These are phyloP conservation scores for Archocentrus centrarchus DNA, from an alignment of 2,113 vertebrate species.

Conservation along the genomic window DNA sequence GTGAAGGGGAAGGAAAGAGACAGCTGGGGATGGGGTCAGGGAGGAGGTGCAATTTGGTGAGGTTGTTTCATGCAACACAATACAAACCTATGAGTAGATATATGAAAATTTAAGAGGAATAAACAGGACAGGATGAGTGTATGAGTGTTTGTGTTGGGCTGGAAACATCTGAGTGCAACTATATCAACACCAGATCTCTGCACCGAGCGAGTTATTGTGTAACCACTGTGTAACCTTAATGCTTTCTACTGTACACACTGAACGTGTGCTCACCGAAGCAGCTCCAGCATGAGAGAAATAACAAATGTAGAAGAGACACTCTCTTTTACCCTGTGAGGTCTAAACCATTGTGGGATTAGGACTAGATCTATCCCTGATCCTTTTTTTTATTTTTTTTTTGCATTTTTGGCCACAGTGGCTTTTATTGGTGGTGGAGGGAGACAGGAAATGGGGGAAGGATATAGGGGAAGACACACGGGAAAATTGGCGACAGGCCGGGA, in stretches of 20 bases:
- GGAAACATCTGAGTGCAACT: slow-evolving; percentile 27
- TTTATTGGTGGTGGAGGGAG: too few species aligned
- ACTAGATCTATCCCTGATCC: too few species aligned
- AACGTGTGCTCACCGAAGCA: not conserved
- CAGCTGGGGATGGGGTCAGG: slow-evolving; percentile 12
- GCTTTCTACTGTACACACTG: slow-evolving; percentile 15
- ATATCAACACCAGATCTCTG: slow-evolving; percentile 48
- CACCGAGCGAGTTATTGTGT: slow-evolving; percentile 19
- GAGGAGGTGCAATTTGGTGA: not conserved
- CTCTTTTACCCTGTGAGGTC: not conserved
- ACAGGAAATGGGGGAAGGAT: too few species aligned
- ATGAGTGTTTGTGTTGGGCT: not conserved
- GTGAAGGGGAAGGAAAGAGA: slow-evolving; percentile 24
- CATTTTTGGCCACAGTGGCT: too few species aligned
- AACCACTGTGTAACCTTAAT: slow-evolving; percentile 12
- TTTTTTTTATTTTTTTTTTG: too few species aligned
- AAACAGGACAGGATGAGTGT: not conserved
- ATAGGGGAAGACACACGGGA: too few species aligned
- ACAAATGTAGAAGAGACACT: not conserved
- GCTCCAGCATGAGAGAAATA: not conserved
- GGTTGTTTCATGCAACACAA: slow-evolving; percentile 30
- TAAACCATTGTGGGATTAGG: too few species aligned
- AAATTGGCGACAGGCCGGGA: too few species aligned
- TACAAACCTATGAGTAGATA: not conserved
- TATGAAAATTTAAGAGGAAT: not conserved